Evolutionary conservation across 2,888 invertebrate species (phyloP), one percentile per base, ranked within the genome.

Genomic region (Parelbella ahira): DNA sequence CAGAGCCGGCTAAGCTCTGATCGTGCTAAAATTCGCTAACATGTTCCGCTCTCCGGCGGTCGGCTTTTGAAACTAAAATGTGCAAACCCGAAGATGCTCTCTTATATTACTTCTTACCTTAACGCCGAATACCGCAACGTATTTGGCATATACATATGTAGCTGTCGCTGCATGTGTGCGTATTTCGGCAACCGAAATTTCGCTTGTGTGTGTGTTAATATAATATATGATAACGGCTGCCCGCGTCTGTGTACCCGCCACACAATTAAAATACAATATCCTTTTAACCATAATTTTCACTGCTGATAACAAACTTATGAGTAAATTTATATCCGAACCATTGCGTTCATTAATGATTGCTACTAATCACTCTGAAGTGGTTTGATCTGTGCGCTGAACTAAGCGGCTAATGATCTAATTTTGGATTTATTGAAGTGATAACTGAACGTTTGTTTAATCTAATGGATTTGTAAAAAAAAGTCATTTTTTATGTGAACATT

Each of bases 61-160:
- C 77, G 75, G 68, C 79, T 80, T 81, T 75, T 74, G 69, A 73
- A 73, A 87, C 84, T 86, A 80, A 87, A 79, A 72, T 86, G 84
- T 86, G 82, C 83, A 84, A 84, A 87, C 68, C 73, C 76, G 64
- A 84, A 84, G 86, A 87, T 86, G 86, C 77, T 82, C 79, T 84
- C 86, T 86, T 87, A 87, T 87, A 86, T 84, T 76, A 87, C 71
- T 78, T 84, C 84, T 83, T 84, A 83, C 74, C 79, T 81, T 83
- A 78, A 79, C 75, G 68, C 64, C 73, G 75, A 69, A 81, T 78
- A 84, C 83, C 82, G 80, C 82, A 84, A 83, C 75, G 72, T 81
- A 79, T 86, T 87, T 81, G 77, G 78, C 82, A 76, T 81, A 78
- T 79, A 70, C 53, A n/a, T n/a, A 63, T 61, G 59, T 67, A 61